Evolutionary conservation across 2,113 vertebrate species (phyloP), one percentile per base, ranked within the genome.

Genomic region (Bos javanicus): DNA sequence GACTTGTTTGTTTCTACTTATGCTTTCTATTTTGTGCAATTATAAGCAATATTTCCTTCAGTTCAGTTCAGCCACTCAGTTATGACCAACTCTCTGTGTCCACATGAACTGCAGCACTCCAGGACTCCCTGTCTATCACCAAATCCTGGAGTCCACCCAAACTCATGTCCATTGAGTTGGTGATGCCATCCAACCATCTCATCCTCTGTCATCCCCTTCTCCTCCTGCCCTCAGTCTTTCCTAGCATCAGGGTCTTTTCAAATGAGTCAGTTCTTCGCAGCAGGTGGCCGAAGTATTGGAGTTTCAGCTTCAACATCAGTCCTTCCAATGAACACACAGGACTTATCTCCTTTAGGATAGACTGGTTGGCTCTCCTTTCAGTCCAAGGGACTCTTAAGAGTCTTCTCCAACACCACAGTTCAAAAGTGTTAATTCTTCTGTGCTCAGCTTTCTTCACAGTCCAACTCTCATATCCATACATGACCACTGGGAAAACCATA

Each of bases 11-110:
- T 52, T 83, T 71, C 56, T 60, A 19, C 1, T 90, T 28, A 30
- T 33, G 59, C 87, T 88, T 90, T 54, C 21, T 21, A 19, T 80
- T 81, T 15, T 85, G 5, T 96, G 36, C 6, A 57, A 78, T 88
- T 71, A 81, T 82, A 74, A 74, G 10, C 1, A 60, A n/a, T 46
- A 43, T 21, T 13, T 94, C 83, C 25, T 50, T 81, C 67, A 74
- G 36, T 39, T 74, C 67, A 39, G 67, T 36, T 39, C 16, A 67
- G 16, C 17, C 0, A 2, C 67, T 74, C 10, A 74, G 67, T 74
- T 2, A 3, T 25, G 36, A 13, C 67, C 17, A 21, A 39, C 36
- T 74, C 67, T 23, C n/a, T 39, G 67, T 23, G 10, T 13, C 36
- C 19, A 5, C 67, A 13, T 74, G 67, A 6, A 74, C 10, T 5